Percentiles rank a stretch among this genome's conserved stretches.
Evolutionary conservation across 2,888 invertebrate species (phyloP).

Genomic region (Rotaria magnacalcarata): DNA sequence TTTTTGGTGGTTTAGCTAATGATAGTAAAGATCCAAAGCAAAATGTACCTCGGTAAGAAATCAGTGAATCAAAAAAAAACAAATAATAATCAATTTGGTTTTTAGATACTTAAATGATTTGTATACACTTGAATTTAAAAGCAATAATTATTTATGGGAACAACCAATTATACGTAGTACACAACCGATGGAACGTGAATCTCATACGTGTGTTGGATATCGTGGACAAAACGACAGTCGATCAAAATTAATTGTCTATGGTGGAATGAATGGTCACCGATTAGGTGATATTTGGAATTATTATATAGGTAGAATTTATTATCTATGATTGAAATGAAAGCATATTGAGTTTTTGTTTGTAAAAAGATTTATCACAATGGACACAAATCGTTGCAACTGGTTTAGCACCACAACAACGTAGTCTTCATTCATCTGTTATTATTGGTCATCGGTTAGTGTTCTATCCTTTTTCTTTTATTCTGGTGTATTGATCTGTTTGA

Average conservation of each 20-base stretch:
- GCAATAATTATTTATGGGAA: slow-evolving; percentile 79
- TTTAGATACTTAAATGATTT: slow-evolving; percentile 84
- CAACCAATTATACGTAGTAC: slow-evolving; percentile 81
- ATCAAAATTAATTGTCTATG: slow-evolving; percentile 85
- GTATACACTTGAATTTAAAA: slow-evolving; percentile 81
- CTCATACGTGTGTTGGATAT: slow-evolving; percentile 88
- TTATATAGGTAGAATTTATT: slow-evolving; percentile 67
- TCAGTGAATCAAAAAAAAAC: not conserved
- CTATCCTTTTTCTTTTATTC: not conserved
- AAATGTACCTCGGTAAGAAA: slow-evolving; percentile 71
- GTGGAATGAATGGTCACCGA: slow-evolving; percentile 89
- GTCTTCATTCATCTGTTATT: slow-evolving; percentile 88
- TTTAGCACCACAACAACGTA: slow-evolving; percentile 80
- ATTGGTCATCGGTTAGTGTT: slow-evolving; percentile 65
- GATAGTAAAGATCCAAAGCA: slow-evolving; percentile 95
- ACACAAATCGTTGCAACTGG: not conserved
- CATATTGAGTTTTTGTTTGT: no score
- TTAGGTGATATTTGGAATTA: slow-evolving; percentile 95
- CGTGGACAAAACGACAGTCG: slow-evolving; percentile 71
- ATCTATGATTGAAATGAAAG: no score
- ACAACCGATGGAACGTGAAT: slow-evolving; percentile 70
- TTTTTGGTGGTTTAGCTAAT: slow-evolving; percentile 95
- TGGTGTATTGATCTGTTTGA: not conserved
- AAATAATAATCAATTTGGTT: not conserved
- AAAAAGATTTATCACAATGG: slow-evolving; percentile 10